Conservation (phyloP, 2,888 invertebrate species). For the Crocallis elinguaria region DNA sequence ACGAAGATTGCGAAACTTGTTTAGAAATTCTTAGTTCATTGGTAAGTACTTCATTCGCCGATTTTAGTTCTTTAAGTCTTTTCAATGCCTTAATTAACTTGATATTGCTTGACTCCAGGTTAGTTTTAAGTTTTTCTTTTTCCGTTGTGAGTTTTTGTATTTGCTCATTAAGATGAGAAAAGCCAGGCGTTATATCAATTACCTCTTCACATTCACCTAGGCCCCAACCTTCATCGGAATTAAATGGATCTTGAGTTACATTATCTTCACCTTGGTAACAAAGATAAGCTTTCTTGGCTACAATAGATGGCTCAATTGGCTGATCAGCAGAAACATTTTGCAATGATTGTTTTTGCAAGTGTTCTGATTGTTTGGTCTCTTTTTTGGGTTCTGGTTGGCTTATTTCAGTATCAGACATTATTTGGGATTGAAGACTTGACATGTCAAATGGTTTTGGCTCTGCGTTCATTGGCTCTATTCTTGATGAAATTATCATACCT, state of each 20-base stretch:
- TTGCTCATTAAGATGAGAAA: conserved; percentile 84
- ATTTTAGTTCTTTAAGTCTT: conserved; percentile 93
- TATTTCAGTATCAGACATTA: conserved; percentile 56
- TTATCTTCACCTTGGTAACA: conserved; percentile 71
- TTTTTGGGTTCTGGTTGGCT: conserved; percentile 38
- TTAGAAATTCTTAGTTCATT: conserved; percentile 82
- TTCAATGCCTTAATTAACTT: conserved; percentile 92
- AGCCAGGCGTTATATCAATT: conserved; percentile 63
- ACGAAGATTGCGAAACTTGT: conserved; percentile 82
- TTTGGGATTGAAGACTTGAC: conserved; percentile 72
- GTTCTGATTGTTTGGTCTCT: conserved; percentile 48
- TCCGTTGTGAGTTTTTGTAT: conserved; percentile 85
- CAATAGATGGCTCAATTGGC: conserved; percentile 68
- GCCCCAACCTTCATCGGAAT: conserved; percentile 77
- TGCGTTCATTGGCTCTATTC: conserved; percentile 67
- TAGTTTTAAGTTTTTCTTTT: conserved; percentile 83
- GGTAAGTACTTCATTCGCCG: conserved; percentile 85
- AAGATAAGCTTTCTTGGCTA: conserved; percentile 82
- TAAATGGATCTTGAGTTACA: conserved; percentile 60
- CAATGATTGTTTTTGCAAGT: conserved; percentile 46
- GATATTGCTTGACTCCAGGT: conserved; percentile 87
- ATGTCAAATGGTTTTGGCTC: conserved; percentile 56
- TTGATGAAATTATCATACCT: conserved; percentile 78
- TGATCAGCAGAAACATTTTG: conserved; percentile 34
- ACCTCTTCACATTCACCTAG: conserved; percentile 66